Base-by-base conservation (phyloP, 2,888 invertebrate genomes). In the Calameuta pallipes region DNA sequence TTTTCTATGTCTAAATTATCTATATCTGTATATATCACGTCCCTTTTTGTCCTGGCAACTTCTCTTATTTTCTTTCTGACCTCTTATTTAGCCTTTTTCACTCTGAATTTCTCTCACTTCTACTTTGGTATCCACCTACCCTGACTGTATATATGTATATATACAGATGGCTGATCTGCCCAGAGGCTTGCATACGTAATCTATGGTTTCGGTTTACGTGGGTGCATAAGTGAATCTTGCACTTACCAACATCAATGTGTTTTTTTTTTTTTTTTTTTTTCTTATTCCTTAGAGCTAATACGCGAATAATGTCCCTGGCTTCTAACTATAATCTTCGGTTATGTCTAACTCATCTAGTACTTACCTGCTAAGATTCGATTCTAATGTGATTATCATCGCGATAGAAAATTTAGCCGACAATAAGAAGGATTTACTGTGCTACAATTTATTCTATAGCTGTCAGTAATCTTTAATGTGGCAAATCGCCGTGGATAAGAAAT, bases 141-240 rank as follows among this genome's bases (percentile, higher is more conserved):
- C 15, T 41, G 4, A 15, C 6, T 56, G 2, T 56, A 41, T 41
- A 15, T 15, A 41, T 6, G 1, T 15, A 41, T 41, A 23, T 23
- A 56, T 9, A 56, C 23, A 56, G 15, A 23, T 69, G 76, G 33
- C 35, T 75, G 75, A 76, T 35, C 78, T 73, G 73, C 78, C 75
- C 78, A 78, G 78, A 71, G 78, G 71, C 75, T 75, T 75, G 78
- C 41, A 56, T 56, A 56, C 41, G 36, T 78, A 75, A 78, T 76
- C 76, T 76, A 75, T 78, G 68, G 78, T 75, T 73, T 78, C 76
- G 76, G 71, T 78, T 78, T 75, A 76, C 71, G 56, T 73, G 73
- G 68, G 68, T 75, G 70, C 75, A 75, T 78, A 78, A 78, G 70
- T 78, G 78, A 78, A 78, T 78, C 75, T 78, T 78, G 78, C 76